phyloP scores from a whole-genome alignment of 2,113 vertebrate species.

The Oreochromis spilurus region DNA sequence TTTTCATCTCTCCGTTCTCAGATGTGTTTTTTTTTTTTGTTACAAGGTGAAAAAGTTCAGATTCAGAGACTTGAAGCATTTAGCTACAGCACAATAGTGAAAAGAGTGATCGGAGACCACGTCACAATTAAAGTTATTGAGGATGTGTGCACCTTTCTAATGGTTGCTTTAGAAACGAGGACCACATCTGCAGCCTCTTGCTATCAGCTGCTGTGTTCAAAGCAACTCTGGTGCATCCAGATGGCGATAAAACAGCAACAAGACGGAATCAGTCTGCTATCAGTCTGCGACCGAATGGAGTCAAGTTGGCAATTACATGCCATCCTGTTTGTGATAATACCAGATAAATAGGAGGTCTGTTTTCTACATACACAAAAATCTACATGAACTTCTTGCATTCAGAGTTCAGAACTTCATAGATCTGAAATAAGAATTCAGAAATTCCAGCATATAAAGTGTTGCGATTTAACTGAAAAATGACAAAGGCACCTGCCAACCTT shows the following conservation, averaged over 20 bases:
- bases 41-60: background rate
- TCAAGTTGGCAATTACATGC: background rate
- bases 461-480: background rate
- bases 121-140: background rate
- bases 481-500: background rate
- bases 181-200: background rate
- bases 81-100: background rate
- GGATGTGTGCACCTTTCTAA: fast-evolving
- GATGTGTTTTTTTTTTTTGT: background rate
- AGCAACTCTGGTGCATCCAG: background rate
- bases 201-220: background rate
- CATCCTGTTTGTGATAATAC: background rate
- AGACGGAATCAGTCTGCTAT: fast-evolving
- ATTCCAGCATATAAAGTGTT: background rate
- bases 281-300: background rate
- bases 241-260: fast-evolving
- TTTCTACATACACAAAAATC: background rate
- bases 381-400: background rate
- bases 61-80: background rate
- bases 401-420: background rate
- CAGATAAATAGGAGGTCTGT: background rate
- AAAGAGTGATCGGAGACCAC: fast-evolving
- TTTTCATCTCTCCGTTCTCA: background rate
- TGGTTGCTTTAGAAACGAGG: fast-evolving
- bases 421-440: background rate